Base-by-base conservation (phyloP, 2,888 invertebrate species). In the Drosophila infuscata region DNA sequence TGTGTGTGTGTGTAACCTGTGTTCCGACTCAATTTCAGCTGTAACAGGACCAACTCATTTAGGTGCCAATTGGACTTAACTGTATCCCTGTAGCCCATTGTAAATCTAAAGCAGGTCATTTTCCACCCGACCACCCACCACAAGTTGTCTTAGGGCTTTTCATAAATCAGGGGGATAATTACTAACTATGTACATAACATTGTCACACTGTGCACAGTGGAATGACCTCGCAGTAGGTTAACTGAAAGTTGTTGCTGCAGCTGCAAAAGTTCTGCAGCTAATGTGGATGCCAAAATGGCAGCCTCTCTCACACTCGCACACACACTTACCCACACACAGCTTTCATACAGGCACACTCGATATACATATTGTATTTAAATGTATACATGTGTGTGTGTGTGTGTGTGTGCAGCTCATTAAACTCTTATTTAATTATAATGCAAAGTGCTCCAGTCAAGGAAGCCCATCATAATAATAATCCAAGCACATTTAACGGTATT, bases 181-280 rank as follows among this genome's bases (percentile, higher is more conserved):
- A 30, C 33, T 43, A 49, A 48, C 48, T 53, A 46, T 46, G 38
- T 25, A 33, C 32, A 49, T 15, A 64, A 49, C 32, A 64, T 11
- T 53, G 36, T n/a, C n/a, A 11, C n/a, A 52, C 58, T 66, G 70
- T 66, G 62, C 71, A 62, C 81, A 85, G 91, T 82, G 91, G 83
- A 90, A 91, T 88, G 90, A 90, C 89, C 90, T 82, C 82, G 57
- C 80, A 91, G 81, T 90, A 85, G 91, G 90, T 90, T 90, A 90
- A 91, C 90, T 76, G 83, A 90, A 81, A 81, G 60, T 82, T 62
- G 71, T 67, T 60, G 58, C 32, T 70, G 58, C 52, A 11, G 36
- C 36, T 49, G 57, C 58, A 52, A 71, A 74, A 53, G 35, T 64
- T 56, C 38, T 75, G 57, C 74, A 74, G 78, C 64, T 54, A 35